phyloP scores from a whole-genome alignment of 2,888 invertebrate species.

The Endomychus coccineus region DNA sequence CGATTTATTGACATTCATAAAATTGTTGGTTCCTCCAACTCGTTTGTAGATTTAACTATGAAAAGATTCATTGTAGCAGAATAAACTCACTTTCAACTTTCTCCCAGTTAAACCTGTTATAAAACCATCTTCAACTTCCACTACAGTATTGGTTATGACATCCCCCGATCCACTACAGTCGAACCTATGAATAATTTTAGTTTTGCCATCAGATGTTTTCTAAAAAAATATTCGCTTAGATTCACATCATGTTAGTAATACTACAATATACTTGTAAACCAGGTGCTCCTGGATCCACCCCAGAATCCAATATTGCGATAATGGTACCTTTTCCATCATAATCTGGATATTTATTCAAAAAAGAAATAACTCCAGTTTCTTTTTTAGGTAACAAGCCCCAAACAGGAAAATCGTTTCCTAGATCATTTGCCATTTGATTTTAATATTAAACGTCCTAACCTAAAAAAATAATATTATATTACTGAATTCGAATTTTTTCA shows the following conservation, averaged over 20 bases:
- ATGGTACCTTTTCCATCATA: slow-evolving; percentile 87
- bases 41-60: too few relatives aligned
- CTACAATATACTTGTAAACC: slow-evolving; percentile 94
- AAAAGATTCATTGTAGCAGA: too few relatives aligned
- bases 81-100: slow-evolving; percentile 66
- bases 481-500: too few relatives aligned
- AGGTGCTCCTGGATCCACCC: slow-evolving; percentile 92
- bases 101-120: slow-evolving; percentile 84
- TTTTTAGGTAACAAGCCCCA: slow-evolving; percentile 86
- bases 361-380: slow-evolving; percentile 85
- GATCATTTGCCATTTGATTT: too few relatives aligned
- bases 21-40: too few relatives aligned
- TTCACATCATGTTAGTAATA: too few relatives aligned
- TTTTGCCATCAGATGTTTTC: slow-evolving; percentile 80
- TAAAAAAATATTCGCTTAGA: slow-evolving; percentile 44
- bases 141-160: slow-evolving; percentile 80
- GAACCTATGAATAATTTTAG: slow-evolving; percentile 89
- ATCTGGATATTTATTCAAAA: slow-evolving; percentile 79
- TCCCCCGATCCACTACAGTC: slow-evolving; percentile 97
- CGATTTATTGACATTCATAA: too few relatives aligned
- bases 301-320: slow-evolving; percentile 96
- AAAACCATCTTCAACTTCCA: slow-evolving; percentile 60
- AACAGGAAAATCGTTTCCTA: slow-evolving; percentile 72
- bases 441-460: too few relatives aligned
- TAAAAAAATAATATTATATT: too few relatives aligned